These are phyloP conservation scores for Entomobrya proxima DNA, from an alignment of 2,888 invertebrate genomes.

Conservation along the genomic window DNA sequence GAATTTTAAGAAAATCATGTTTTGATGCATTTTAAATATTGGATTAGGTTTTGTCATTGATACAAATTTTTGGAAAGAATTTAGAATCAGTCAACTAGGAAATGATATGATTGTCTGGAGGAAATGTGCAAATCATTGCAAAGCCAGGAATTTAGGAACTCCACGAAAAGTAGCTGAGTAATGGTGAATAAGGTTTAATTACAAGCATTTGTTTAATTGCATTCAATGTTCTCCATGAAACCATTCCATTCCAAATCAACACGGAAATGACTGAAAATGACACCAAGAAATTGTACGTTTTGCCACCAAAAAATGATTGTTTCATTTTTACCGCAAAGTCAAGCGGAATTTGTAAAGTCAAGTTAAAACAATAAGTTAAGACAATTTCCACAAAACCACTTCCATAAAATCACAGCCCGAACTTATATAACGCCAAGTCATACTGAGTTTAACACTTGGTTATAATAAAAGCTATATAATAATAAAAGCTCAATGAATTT, in stretches of 20 bases:
- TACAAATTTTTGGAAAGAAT: too few species aligned
- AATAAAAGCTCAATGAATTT: neutral
- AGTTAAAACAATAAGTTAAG: neutral
- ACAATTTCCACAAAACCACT: neutral
- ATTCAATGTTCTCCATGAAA: neutral
- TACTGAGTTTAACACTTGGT: neutral
- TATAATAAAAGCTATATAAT: neutral
- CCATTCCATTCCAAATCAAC: constrained; percentile 30
- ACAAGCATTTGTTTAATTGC: too few species aligned
- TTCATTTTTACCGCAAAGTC: neutral
- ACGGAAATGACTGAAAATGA: constrained; percentile 37
- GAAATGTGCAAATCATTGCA: too few species aligned
- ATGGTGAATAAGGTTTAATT: constrained; percentile 28
- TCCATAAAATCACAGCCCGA: constrained; percentile 5
- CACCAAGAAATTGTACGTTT: neutral
- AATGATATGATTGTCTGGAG: too few species aligned
- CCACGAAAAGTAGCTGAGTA: constrained; percentile 29
- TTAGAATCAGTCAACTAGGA: neutral
- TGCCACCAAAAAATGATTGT: neutral
- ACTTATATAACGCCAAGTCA: neutral
- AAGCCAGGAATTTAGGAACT: neutral
- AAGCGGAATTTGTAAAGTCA: neutral
- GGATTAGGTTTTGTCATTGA: too few species aligned
- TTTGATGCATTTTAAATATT: too few species aligned
- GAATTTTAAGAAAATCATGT: too few species aligned